A percentile compares a stretch with the other conserved stretches of the same genome.
phyloP scores from a whole-genome alignment of 2,797 vertebrate genomes.

The Rhabdophis nuchalis region DNA sequence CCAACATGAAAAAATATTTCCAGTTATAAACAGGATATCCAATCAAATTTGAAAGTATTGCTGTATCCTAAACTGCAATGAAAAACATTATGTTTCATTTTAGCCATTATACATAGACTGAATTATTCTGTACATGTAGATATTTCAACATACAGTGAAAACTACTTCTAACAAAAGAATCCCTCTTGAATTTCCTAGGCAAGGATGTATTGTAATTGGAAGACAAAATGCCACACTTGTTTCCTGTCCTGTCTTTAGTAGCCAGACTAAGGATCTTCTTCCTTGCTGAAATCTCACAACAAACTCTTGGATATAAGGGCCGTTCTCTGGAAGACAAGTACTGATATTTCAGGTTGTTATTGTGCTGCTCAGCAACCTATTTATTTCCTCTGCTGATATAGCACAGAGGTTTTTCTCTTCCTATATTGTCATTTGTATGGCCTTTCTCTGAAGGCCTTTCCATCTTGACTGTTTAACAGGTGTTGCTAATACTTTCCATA shows the following conservation, averaged over 20 bases:
- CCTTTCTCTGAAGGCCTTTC: background rate
- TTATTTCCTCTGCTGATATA: background rate
- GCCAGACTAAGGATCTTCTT: background rate
- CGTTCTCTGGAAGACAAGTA: background rate
- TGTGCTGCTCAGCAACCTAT: background rate
- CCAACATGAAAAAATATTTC: background rate
- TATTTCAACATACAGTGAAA: background rate
- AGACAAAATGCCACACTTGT: background rate
- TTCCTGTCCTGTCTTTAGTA: background rate
- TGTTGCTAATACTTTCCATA: background rate
- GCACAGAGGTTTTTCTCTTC: background rate
- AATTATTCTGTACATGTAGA: background rate
- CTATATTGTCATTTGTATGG: background rate
- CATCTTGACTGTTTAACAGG: background rate
- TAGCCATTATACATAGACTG: background rate
- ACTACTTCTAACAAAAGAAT: background rate
- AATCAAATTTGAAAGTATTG: background rate
- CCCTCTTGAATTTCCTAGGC: background rate
- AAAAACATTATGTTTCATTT: background rate
- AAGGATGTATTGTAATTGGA: background rate
- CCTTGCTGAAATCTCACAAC: background rate
- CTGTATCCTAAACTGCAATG: background rate
- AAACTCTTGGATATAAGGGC: background rate
- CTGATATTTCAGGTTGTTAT: background rate
- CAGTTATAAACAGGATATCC: background rate